phyloP scores from a whole-genome alignment of 2,888 invertebrate genomes.

The Mesorhabditis belari region DNA sequence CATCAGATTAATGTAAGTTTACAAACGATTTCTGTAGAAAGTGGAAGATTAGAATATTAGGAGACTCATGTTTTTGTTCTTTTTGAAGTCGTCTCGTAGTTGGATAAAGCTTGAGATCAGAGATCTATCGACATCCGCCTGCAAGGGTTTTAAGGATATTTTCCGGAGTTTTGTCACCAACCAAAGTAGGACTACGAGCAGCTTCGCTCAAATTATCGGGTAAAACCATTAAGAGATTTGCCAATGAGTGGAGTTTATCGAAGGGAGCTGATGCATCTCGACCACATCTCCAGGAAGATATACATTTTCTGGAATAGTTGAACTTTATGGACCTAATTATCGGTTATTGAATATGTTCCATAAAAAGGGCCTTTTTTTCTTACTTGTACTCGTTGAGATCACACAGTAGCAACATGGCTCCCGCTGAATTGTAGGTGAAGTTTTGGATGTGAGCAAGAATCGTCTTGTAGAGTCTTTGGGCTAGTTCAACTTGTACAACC shows the following conservation, averaged over 20 bases:
- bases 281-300: constrained; percentile 18
- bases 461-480: background rate
- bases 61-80: background rate
- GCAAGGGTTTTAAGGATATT: background rate
- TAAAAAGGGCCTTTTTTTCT: constrained; percentile 49
- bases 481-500: background rate
- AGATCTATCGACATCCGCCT: constrained; percentile 65
- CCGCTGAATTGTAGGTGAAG: constrained; percentile 54
- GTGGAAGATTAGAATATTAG: background rate
- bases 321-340: background rate
- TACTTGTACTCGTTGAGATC: constrained; percentile 92
- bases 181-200: constrained; percentile 77
- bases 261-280: constrained; percentile 60
- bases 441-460: background rate
- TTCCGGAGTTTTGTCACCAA: constrained; percentile 72
- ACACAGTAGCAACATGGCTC: constrained; percentile 94
- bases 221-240: constrained; percentile 85
- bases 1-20: no score
- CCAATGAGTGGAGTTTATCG: constrained; percentile 73
- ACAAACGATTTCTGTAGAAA: background rate
- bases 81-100: constrained; percentile 75
- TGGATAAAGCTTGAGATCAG: constrained; percentile 87
- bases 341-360: background rate
- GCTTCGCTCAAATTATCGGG: constrained; percentile 93
- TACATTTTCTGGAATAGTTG: constrained; percentile 5